Percentiles rank a stretch among this genome's conserved stretches.
Evolutionary conservation across 2,888 invertebrate genomes (phyloP).

Genomic region (Coleophora deauratella): DNA sequence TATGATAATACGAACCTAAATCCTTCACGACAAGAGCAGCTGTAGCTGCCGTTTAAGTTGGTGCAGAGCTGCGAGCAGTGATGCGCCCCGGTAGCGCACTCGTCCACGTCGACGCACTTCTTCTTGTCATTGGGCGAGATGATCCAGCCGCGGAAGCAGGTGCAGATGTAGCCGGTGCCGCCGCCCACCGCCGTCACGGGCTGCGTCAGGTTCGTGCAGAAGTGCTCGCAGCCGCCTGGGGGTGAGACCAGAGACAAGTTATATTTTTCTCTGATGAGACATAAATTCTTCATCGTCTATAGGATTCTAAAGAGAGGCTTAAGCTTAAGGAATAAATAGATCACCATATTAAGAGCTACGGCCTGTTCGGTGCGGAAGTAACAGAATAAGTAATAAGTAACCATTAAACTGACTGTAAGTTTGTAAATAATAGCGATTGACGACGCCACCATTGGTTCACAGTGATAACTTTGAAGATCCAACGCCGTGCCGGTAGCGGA

Average conservation of each 20-base stretch:
- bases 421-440: too few relatives aligned
- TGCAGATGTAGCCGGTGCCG: constrained; percentile 86
- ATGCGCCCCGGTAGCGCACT: constrained; percentile 87
- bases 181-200: constrained; percentile 15
- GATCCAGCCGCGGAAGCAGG: constrained; percentile 90
- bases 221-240: constrained; percentile 92
- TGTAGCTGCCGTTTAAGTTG: constrained; percentile 94
- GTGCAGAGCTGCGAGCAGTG: constrained; percentile 95
- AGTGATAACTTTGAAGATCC: too few relatives aligned
- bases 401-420: too few relatives aligned
- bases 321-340: too few relatives aligned
- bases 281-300: too few relatives aligned
- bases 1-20: constrained; percentile 65
- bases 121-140: constrained; percentile 86
- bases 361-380: too few relatives aligned
- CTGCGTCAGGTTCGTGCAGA: constrained; percentile 86
- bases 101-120: constrained; percentile 91
- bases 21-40: constrained; percentile 89
- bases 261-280: too few relatives aligned
- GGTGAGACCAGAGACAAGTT: not conserved
- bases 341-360: too few relatives aligned
- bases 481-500: too few relatives aligned
- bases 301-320: too few relatives aligned
- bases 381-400: too few relatives aligned
- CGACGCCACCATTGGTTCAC: too few relatives aligned